Evolutionary conservation across 1,140 invertebrate species (phyloP), one percentile per base, ranked within the genome.

Genomic region (Laupala kohalensis): DNA sequence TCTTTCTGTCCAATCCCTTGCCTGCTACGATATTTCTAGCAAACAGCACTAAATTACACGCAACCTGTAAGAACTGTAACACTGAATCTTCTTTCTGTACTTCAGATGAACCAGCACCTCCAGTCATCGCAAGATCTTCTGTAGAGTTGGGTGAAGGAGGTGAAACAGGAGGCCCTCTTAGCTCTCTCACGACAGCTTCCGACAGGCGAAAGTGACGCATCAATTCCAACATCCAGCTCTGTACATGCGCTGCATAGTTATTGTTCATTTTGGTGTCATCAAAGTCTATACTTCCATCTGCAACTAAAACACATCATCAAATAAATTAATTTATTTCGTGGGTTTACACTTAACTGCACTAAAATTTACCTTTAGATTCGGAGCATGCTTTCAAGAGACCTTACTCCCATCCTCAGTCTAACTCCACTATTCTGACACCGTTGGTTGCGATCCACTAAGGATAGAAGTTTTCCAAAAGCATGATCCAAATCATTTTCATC

Each of bases 221-320:
- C 23, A 94, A 79, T 0, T 86, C 84, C 24, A 93, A 78, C 84
- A 92, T 89, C 23, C 92, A 79, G 74, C 86, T 86, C 74, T 89
- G 88, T 25, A 90, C 76, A 1, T 88, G 80, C 74, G 37, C 37
- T 53, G 37, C 37, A 19, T 53, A 53, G 37, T 53, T 53, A 13
- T 9, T 53, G 37, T 53, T 53, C 37, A 53, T 53, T 19, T 19
- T 53, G 37, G 37, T 19, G 19, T 53, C 37, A 2, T 53, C 37
- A 53, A 53, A 53, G 37, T 53, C 37, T 2, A 9, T 53, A 19
- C 19, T 53, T 9, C 37, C 37, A 53, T 53, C 37, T 19, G 19
- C 37, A 1, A 53, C 37, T 53, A 19, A 19, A n/a, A n/a, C n/a
- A n/a, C n/a, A n/a, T n/a, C n/a, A n/a, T n/a, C n/a, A n/a, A n/a